These are phyloP conservation scores for Drosophila micromelanica DNA, from an alignment of 1,140 invertebrate genomes.

Conservation along the genomic window DNA sequence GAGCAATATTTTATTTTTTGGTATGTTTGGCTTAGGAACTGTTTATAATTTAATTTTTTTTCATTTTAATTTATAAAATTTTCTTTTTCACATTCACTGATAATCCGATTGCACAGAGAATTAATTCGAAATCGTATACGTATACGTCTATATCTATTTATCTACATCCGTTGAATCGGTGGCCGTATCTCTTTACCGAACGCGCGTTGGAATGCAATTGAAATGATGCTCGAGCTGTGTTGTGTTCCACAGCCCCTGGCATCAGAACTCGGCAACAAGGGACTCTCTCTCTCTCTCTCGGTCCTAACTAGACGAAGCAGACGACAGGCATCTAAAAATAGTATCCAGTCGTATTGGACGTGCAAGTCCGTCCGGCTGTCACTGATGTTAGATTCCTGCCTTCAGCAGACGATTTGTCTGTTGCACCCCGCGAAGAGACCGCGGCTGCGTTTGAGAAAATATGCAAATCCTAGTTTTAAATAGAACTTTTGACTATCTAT, in stretches of 20 bases:
- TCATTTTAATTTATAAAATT: conserved; percentile 1
- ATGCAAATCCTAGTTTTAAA: conserved; percentile 2
- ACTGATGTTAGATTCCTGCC: conserved; percentile 61
- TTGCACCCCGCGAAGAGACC: conserved; percentile 60
- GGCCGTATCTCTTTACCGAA: conserved; percentile 58
- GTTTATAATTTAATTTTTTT: neutral
- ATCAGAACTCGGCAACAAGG: conserved; percentile 59
- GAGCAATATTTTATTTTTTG: neutral
- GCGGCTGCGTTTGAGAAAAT: neutral
- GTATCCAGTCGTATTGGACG: conserved; percentile 35
- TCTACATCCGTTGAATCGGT: conserved; percentile 25
- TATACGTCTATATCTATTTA: no score
- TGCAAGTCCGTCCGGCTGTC: conserved; percentile 48
- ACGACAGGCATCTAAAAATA: conserved; percentile 66
- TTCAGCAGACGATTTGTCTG: conserved; percentile 60
- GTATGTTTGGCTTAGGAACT: conserved; percentile 32
- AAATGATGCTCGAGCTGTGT: conserved; percentile 42
- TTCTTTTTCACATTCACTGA: conserved; percentile 55
- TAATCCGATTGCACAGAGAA: conserved; percentile 59
- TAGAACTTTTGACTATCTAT: neutral
- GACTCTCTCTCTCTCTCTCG: conserved; percentile 13
- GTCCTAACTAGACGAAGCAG: conserved; percentile 23
- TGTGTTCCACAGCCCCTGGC: conserved; percentile 55
- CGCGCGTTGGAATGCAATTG: conserved; percentile 82
- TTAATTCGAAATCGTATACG: conserved; percentile 23